Base-by-base conservation (phyloP, 2,797 vertebrate species). In the Heterohyrax brucei region DNA sequence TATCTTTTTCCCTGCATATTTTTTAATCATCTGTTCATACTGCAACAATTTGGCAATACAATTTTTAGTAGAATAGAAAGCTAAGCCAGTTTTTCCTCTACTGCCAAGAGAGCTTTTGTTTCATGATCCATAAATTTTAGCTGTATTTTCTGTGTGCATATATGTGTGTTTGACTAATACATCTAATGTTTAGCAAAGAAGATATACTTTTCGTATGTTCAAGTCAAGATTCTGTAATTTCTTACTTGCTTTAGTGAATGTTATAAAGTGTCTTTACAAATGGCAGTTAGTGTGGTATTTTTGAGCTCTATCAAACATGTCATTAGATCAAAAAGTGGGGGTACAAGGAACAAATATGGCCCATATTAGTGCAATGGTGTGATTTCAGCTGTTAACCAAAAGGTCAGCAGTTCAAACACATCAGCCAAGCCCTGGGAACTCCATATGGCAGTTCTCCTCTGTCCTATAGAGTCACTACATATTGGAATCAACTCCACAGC, bases 131-230 rank as follows among this genome's bases (percentile, higher is more conserved):
- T 88, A 9, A 48, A 93, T 96, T 95, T 91, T 89, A 89, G 21
- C 92, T 82, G 78, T 48, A 81, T 91, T 91, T 48, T 89, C 7
- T 81, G 7, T 59, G 10, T 84, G 39, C 24, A 5, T 82, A 10
- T 83, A 24, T 93, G 30, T 12, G 3, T 94, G 30, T 76, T 48
- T 90, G 59, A 90, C 48, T 92, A 92, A 39, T 90, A 75, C 73
- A 90, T 79, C 46, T 82, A 92, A 91, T 56, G 73, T 86, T 95
- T 88, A 95, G 44, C 75, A 91, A 92, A 92, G 72, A 90, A 21
- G 78, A 83, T 68, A 86, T 16, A 88, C 48, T 89, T 96, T 64
- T 76, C 19, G 76, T 82, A 72, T 82, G 56, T 88, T 91, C 46
- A 83, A 85, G 85, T 88, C 19, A 91, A 91, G 70, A 92, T 93